phyloP scores from a whole-genome alignment of 2,888 invertebrate species.

The Drosophila formosana region DNA sequence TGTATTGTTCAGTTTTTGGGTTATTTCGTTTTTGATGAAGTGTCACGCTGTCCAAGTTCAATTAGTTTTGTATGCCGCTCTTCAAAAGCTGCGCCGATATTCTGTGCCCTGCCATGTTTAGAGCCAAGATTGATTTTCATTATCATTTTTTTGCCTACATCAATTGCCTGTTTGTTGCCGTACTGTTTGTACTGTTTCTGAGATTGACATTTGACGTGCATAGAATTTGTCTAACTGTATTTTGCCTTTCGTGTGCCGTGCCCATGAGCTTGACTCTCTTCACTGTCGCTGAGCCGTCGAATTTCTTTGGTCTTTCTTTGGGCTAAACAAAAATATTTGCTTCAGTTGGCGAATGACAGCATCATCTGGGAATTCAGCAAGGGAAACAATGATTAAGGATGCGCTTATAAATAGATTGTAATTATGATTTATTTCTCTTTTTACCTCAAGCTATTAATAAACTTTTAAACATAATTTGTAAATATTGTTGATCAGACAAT shows the following conservation, averaged over 20 bases:
- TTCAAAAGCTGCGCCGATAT: constrained; percentile 64
- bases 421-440: neutral
- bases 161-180: constrained; percentile 33
- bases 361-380: neutral
- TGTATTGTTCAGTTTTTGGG: constrained; percentile 43
- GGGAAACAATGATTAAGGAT: neutral
- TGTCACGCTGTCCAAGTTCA: constrained; percentile 82
- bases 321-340: neutral
- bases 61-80: constrained; percentile 77
- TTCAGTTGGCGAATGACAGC: constrained; percentile 5
- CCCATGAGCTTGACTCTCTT: constrained; percentile 35
- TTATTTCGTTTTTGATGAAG: constrained; percentile 60
- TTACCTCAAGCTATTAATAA: too few relatives aligned
- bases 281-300: constrained; percentile 3
- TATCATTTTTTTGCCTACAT: constrained; percentile 27
- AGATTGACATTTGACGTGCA: constrained; percentile 81
- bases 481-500: too few relatives aligned
- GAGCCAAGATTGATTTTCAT: constrained; percentile 76
- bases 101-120: constrained; percentile 56
- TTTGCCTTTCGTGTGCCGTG: constrained; percentile 61
- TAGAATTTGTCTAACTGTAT: constrained; percentile 80
- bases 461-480: too few relatives aligned
- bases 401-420: neutral
- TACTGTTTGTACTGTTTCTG: constrained; percentile 41
- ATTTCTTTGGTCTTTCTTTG: constrained; percentile 18